Base-by-base conservation (phyloP, 2,797 vertebrate species). In the Gymnoscopelus microlampas region DNA sequence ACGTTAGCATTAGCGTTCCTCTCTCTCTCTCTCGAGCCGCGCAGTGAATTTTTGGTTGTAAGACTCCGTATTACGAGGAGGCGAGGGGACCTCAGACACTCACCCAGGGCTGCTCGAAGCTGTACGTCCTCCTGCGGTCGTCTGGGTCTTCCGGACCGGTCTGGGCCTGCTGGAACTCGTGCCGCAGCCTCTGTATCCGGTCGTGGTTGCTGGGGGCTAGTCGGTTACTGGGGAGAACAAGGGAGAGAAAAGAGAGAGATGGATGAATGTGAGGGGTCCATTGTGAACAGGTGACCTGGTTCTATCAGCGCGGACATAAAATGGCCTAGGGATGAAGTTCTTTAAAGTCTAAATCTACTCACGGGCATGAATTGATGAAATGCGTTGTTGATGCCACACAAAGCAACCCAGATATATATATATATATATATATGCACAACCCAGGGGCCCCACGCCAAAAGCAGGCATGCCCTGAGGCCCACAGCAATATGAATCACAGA, bases 21-120 rank as follows among this genome's bases (percentile, higher is more conserved):
- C 39, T 44, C 9, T 44, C 9, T 44, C 39, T 32, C 32, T 32
- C 15, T 19, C 19, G 3, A 32, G 63, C 24, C 47, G 39, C 6
- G 12, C 60, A 10, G 69, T 0, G 15, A 66, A 9, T 57, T 53
- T 53, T 50, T 58, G 54, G 26, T 24, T 44, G 62, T 3, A 48
- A 67, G 71, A 44, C n/a, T 58, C 63, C 29, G 35, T 67, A 29
- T 48, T 54, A 9, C n/a, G 53, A 24, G n/a, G 15, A 44, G 53
- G 10, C 59, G 5, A 8, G 71, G 65, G 50, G 39, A 44, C 57
- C 51, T 93, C 84, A 76, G 15, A 83, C 84, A 95, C 96, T 95
- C 89, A 98, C 97, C 97, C 97, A 98, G 0, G 96, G 95, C 81
- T 98, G 97, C 87, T 98, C 96, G 35, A 97, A 96, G 79, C 96